These are phyloP conservation scores for Clytia hemisphaerica DNA, from an alignment of 30 jellyfish, hydroid and myxozoan species.

Conservation along the genomic window DNA sequence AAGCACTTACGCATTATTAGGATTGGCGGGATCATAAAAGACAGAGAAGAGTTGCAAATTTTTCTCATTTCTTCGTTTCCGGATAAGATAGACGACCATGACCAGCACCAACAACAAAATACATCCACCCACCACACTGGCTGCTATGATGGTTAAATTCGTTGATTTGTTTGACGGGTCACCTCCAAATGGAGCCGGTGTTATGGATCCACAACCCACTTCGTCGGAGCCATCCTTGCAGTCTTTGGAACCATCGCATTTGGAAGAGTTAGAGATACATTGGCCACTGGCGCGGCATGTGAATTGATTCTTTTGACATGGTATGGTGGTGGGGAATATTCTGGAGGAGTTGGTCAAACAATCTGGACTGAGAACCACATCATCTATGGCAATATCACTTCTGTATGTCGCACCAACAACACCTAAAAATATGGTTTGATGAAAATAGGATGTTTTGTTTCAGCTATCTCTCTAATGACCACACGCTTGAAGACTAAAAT, in stretches of 20 bases:
- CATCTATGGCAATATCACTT: slow-evolving; percentile 98
- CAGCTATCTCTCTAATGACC: no score
- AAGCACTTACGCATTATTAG: no score
- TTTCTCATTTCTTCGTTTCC: slow-evolving; percentile 83
- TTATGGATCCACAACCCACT: slow-evolving; percentile 45
- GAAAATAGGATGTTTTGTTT: no score
- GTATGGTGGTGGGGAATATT: slow-evolving; percentile 85
- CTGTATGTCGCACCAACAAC: slow-evolving; percentile 63
- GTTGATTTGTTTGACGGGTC: no score
- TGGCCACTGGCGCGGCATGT: slow-evolving; percentile 48
- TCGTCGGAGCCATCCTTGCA: slow-evolving; percentile 94
- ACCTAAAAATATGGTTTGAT: no score
- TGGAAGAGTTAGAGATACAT: slow-evolving; percentile 45
- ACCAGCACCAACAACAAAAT: slow-evolving; percentile 60
- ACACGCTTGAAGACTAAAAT: no score
- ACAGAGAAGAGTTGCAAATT: slow-evolving; percentile 93
- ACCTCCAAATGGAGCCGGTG: no score
- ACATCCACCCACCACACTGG: slow-evolving; percentile 79
- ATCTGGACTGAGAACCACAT: slow-evolving; percentile 85
- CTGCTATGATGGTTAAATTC: slow-evolving; percentile 88
- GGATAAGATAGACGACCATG: slow-evolving; percentile 74
- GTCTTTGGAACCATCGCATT: slow-evolving; percentile 63
- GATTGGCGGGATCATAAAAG: slow-evolving; percentile 95
- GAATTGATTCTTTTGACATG: slow-evolving; percentile 60
- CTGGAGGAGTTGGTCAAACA: slow-evolving; percentile 85